phyloP scores from a whole-genome alignment of 2,797 vertebrate species.

The Sphenopsis melanotis region DNA sequence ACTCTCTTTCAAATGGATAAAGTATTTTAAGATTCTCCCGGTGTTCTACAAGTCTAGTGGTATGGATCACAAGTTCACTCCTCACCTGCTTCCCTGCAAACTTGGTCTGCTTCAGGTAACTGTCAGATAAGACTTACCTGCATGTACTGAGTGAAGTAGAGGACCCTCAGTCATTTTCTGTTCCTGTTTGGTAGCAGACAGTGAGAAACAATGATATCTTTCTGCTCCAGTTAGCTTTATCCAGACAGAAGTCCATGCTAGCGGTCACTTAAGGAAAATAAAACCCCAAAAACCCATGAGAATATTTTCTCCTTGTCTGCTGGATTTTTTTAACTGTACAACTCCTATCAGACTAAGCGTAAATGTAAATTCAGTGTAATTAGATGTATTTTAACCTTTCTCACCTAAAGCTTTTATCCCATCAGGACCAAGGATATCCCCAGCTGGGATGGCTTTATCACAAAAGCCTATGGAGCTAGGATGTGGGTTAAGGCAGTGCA shows the following conservation, averaged over 20 bases:
- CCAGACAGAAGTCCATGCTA: not conserved
- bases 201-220: not conserved
- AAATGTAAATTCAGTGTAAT: not conserved
- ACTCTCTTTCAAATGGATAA: not conserved
- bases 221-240: not conserved
- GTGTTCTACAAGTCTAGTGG: not conserved
- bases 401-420: not conserved
- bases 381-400: not conserved
- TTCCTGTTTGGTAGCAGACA: not conserved
- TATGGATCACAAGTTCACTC: fast-evolving
- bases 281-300: fast-evolving
- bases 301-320: not conserved
- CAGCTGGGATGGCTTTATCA: not conserved
- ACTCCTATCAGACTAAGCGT: not conserved
- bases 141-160: not conserved
- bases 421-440: not conserved
- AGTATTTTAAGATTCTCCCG: not conserved
- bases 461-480: not conserved
- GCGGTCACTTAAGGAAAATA: not conserved
- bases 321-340: not conserved
- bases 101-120: not conserved
- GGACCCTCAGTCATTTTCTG: not conserved
- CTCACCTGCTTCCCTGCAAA: not conserved
- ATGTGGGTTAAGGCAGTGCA: not conserved
- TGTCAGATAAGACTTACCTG: not conserved